phyloP scores from a whole-genome alignment of 2,797 vertebrate species.

The Poecilia picta region DNA sequence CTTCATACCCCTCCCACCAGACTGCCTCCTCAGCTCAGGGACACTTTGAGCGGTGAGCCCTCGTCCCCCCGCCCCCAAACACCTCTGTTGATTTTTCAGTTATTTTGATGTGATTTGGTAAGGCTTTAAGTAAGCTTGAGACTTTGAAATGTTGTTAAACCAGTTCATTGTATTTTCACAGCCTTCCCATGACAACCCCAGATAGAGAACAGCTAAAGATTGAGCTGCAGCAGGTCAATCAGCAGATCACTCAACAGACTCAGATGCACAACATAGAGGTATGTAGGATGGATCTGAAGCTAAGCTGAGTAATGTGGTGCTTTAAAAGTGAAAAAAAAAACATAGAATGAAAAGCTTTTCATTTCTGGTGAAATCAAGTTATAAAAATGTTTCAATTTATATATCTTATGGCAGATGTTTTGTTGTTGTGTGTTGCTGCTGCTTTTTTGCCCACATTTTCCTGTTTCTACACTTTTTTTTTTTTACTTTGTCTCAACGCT shows the following conservation, averaged over 20 bases:
- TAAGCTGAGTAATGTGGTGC: neutral
- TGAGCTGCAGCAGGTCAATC: constrained; percentile 95
- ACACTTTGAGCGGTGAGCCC: constrained; percentile 92
- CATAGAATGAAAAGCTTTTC: neutral
- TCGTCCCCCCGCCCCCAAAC: neutral
- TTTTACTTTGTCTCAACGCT: constrained; percentile 12
- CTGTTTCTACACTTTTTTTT: constrained; percentile 23
- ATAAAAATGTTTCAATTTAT: neutral
- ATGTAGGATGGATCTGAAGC: constrained; percentile 22
- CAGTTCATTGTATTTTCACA: constrained; percentile 27
- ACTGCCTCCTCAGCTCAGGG: constrained; percentile 90
- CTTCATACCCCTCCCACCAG: constrained; percentile 91
- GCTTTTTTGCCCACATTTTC: constrained; percentile 2
- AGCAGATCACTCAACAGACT: constrained; percentile 95
- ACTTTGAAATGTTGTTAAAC: neutral
- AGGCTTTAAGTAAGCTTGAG: neutral
- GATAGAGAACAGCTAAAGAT: constrained; percentile 96
- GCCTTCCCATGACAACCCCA: constrained; percentile 78
- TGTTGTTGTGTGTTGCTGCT: too few relatives aligned
- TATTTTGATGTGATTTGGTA: neutral
- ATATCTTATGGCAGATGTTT: neutral
- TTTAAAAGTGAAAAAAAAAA: neutral
- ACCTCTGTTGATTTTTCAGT: neutral
- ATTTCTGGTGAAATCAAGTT: neutral
- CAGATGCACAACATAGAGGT: constrained; percentile 94